A percentile compares a stretch with the other conserved stretches of the same genome.
These are phyloP conservation scores for Amorpha juglandis DNA, from an alignment of 2,888 invertebrate species.

Conservation along the genomic window DNA sequence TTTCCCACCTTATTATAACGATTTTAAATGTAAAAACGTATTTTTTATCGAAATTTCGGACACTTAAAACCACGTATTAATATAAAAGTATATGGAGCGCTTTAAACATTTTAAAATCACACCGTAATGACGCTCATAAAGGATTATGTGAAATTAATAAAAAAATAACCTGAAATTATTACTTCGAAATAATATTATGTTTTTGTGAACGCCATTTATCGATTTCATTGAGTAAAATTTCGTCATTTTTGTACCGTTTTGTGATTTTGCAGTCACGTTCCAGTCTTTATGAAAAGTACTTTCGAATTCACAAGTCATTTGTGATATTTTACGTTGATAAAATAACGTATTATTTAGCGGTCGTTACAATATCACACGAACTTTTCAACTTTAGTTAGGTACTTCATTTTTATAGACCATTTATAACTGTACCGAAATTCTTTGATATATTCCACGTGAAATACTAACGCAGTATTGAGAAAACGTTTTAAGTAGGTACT, in stretches of 20 bases:
- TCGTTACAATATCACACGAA: neutral
- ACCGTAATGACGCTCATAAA: neutral
- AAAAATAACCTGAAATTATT: neutral
- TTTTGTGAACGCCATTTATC: slow-evolving; percentile 12
- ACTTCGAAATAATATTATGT: slow-evolving; percentile 15
- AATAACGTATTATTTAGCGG: neutral
- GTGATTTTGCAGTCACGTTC: slow-evolving; percentile 10
- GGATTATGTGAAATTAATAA: slow-evolving; percentile 17
- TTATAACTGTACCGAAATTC: neutral
- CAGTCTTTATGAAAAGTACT: neutral
- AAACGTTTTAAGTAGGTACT: no score
- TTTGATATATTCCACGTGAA: no score
- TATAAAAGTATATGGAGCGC: neutral
- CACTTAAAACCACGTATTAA: slow-evolving; percentile 8
- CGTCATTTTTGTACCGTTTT: slow-evolving; percentile 10
- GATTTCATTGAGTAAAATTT: slow-evolving; percentile 8
- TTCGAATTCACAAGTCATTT: neutral
- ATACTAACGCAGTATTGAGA: no score
- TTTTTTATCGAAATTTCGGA: neutral
- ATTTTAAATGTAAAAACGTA: neutral
- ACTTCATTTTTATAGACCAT: neutral
- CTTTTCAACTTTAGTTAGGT: neutral
- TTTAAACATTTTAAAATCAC: neutral
- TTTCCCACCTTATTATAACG: neutral
- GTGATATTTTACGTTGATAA: neutral